phyloP scores from a whole-genome alignment of 2,113 vertebrate genomes.

The Emydura subglobosa region DNA sequence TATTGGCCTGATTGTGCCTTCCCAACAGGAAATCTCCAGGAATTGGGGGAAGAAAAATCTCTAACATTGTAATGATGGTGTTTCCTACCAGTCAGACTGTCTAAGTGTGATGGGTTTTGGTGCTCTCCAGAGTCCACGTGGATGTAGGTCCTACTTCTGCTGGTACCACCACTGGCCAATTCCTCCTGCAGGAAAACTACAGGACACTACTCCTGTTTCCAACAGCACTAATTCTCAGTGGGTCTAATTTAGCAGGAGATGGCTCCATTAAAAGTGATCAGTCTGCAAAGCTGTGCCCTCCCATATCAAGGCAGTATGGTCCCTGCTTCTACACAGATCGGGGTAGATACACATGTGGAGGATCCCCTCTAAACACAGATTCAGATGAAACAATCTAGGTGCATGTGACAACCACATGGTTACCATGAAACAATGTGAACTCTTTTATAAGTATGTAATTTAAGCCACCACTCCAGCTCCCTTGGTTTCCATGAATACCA shows the following conservation, averaged over 20 bases:
- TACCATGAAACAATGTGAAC: not conserved
- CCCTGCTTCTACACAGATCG: not conserved
- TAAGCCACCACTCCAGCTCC: not conserved
- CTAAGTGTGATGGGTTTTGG: not conserved
- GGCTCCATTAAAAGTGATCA: not conserved
- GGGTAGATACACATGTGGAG: not conserved
- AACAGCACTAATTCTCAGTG: not conserved
- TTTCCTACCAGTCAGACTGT: not conserved
- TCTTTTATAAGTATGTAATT: not conserved
- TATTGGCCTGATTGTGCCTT: not conserved
- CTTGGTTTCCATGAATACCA: not conserved
- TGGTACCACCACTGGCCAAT: not conserved
- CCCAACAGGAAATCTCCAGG: not conserved
- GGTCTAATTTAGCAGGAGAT: not conserved
- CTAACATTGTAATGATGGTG: not conserved
- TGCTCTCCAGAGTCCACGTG: not conserved
- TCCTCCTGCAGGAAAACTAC: not conserved
- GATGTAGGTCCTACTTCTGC: not conserved
- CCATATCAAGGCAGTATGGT: not conserved
- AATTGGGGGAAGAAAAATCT: not conserved
- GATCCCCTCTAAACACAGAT: rapidly evolving
- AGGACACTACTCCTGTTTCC: not conserved
- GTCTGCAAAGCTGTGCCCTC: not conserved
- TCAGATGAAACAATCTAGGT: not conserved
- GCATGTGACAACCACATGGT: not conserved